A percentile compares a stretch with the other conserved stretches of the same genome.
phyloP scores from a whole-genome alignment of 2,888 invertebrate species.

The Megalurothrips usitatus region DNA sequence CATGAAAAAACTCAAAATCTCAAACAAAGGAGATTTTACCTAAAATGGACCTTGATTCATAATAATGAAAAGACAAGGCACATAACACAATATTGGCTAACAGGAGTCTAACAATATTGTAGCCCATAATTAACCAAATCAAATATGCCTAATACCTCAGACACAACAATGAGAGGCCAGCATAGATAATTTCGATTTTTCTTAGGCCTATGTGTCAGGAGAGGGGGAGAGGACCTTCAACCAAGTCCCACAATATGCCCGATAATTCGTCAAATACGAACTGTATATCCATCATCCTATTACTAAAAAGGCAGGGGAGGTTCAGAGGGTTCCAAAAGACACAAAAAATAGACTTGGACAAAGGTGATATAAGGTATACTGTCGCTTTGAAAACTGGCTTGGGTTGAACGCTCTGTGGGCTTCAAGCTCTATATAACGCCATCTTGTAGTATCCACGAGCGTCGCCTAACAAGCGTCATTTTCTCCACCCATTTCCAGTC shows the following conservation, averaged over 20 bases:
- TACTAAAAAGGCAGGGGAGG: neutral
- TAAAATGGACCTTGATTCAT: constrained; percentile 28
- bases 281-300: neutral
- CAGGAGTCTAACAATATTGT: constrained; percentile 30
- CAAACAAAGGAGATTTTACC: constrained; percentile 29
- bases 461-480: neutral
- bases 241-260: neutral
- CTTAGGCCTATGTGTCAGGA: neutral
- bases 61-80: constrained; percentile 35
- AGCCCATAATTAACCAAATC: no score
- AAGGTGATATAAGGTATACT: neutral
- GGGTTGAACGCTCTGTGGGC: constrained; percentile 23
- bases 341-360: neutral
- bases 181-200: neutral
- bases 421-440: neutral
- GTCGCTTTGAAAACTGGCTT: constrained; percentile 6
- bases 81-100: constrained; percentile 34
- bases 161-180: neutral
- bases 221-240: neutral
- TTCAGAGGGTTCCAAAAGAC: neutral
- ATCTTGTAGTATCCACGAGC: constrained; percentile 17
- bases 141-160: no score
- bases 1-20: constrained; percentile 32
- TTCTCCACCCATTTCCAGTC: neutral
- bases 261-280: neutral